Percentiles rank a stretch among this genome's conserved stretches.
Conservation (phyloP, 2,888 invertebrate genomes). For the Cantharis rustica region DNA sequence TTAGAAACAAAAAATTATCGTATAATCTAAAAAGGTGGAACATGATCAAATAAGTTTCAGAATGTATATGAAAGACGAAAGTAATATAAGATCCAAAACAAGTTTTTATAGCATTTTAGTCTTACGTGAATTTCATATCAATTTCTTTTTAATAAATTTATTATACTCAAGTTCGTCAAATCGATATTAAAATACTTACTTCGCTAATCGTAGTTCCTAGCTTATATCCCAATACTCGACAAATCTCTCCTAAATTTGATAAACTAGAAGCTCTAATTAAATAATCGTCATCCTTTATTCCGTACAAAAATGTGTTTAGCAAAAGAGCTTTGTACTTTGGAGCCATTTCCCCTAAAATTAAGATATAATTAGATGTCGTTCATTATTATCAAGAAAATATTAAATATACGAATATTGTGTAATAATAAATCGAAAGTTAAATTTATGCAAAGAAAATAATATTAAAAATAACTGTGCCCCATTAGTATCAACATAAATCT, state of each 20-base stretch:
- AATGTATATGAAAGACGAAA: background rate
- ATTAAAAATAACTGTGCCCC: background rate
- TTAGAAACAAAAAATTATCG: background rate
- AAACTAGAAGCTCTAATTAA: constrained; percentile 79
- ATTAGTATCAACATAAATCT: background rate
- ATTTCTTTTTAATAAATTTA: background rate
- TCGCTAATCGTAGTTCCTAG: constrained; percentile 75
- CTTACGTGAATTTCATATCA: background rate
- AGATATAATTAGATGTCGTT: background rate
- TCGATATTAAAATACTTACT: constrained; percentile 56
- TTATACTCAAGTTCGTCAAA: constrained; percentile 6
- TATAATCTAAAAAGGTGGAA: constrained; percentile 13
- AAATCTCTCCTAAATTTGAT: constrained; percentile 83
- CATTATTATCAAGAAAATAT: background rate
- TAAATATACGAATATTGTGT: background rate
- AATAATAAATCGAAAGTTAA: background rate
- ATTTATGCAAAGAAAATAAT: background rate
- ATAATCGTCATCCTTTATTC: constrained; percentile 71
- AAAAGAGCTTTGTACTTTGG: constrained; percentile 70
- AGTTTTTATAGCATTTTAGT: background rate
- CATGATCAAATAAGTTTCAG: background rate
- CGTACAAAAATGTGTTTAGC: constrained; percentile 72
- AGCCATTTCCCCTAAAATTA: constrained; percentile 70
- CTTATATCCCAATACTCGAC: constrained; percentile 73
- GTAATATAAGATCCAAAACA: background rate